These are phyloP conservation scores for Phania funesta DNA, from an alignment of 2,888 invertebrate species.

Conservation along the genomic window DNA sequence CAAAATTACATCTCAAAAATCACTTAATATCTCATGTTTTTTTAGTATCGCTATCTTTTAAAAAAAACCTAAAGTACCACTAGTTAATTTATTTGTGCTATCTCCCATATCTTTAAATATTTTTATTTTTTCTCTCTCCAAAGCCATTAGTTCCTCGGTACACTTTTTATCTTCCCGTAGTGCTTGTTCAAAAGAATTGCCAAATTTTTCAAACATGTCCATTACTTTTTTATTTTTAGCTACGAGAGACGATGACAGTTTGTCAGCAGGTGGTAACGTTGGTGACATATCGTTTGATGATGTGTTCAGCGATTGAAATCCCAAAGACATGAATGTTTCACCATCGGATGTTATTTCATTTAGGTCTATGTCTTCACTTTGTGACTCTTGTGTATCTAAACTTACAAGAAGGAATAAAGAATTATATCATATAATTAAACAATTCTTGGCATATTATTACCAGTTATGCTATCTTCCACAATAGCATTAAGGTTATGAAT, in stretches of 20 bases:
- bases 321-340: too few relatives aligned
- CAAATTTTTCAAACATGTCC: conserved; percentile 20
- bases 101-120: not conserved
- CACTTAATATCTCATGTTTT: not conserved
- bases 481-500: not conserved
- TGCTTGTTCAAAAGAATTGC: not conserved
- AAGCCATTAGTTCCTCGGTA: not conserved
- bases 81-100: not conserved
- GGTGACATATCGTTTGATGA: not conserved
- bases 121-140: conserved; percentile 10
- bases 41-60: not conserved
- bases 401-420: too few relatives aligned
- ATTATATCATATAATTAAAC: too few relatives aligned
- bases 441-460: too few relatives aligned
- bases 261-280: not conserved
- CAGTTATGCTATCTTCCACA: not conserved
- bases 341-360: too few relatives aligned
- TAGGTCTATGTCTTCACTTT: not conserved
- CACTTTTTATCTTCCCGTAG: conserved; percentile 14
- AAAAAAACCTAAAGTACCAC: conserved; percentile 5
- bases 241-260: not conserved
- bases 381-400: not conserved
- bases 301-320: not conserved
- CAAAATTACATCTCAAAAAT: not conserved
- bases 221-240: not conserved